phyloP scores from a whole-genome alignment of 2,888 invertebrate genomes.

The Helicoverpa assulta region DNA sequence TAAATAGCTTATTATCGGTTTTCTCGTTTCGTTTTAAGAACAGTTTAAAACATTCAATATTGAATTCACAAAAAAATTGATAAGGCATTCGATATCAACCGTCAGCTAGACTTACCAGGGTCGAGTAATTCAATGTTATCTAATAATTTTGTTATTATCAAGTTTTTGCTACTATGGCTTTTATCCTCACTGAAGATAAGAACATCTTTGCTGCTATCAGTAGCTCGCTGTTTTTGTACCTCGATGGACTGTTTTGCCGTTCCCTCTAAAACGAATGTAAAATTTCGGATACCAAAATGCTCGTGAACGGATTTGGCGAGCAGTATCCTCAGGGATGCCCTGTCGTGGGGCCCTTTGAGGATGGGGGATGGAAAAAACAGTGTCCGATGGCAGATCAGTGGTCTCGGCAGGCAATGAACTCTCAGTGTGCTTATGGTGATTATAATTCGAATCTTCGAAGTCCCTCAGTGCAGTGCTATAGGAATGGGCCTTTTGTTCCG shows the following conservation, averaged over 20 bases:
- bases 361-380: conserved; percentile 78
- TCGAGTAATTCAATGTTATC: conserved; percentile 77
- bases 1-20: conserved; percentile 20
- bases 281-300: conserved; percentile 74
- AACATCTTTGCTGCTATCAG: conserved; percentile 86
- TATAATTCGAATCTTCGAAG: conserved; percentile 68
- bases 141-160: conserved; percentile 80
- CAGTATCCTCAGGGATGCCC: conserved; percentile 74
- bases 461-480: conserved; percentile 76
- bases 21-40: conserved; percentile 7
- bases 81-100: conserved; percentile 50
- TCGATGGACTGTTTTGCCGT: conserved; percentile 83
- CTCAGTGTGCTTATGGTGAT: conserved; percentile 71
- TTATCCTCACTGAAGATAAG: conserved; percentile 82
- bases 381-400: conserved; percentile 79
- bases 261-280: conserved; percentile 60
- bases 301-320: conserved; percentile 74
- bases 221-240: conserved; percentile 83
- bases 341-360: conserved; percentile 74
- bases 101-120: conserved; percentile 62
- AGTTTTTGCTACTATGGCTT: conserved; percentile 84
- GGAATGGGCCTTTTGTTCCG: conserved; percentile 66
- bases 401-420: conserved; percentile 68
- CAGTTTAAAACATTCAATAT: conserved; percentile 18
- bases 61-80: conserved; percentile 40